These are phyloP conservation scores for Pardalotus punctatus DNA, from an alignment of 2,113 vertebrate species.

Conservation along the genomic window DNA sequence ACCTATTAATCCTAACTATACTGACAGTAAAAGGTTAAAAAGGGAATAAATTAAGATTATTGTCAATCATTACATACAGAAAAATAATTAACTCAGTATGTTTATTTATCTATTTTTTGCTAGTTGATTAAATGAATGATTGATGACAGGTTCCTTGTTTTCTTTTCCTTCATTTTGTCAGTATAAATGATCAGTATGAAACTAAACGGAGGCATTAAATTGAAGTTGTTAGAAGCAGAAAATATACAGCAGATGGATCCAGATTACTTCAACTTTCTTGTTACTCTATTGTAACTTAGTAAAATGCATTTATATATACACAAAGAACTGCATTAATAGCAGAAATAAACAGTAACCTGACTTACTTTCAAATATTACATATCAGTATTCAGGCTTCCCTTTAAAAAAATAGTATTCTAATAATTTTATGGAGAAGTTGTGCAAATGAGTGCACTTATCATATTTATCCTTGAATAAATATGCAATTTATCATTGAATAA, in stretches of 20 bases:
- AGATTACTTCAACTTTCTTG: not conserved
- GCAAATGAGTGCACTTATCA: not conserved
- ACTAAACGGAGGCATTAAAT: constrained; percentile 65
- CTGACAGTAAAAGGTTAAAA: constrained; percentile 68
- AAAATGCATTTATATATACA: not conserved
- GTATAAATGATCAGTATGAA: constrained; percentile 74
- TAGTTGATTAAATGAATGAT: constrained; percentile 83
- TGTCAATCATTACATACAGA: constrained; percentile 76
- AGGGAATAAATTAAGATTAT: constrained; percentile 75
- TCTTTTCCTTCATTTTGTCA: constrained; percentile 74
- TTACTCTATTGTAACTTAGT: not conserved
- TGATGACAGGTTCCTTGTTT: constrained; percentile 79
- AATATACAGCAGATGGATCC: constrained; percentile 10
- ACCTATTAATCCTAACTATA: constrained; percentile 40
- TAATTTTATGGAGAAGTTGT: not conserved
- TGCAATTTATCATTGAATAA: not conserved
- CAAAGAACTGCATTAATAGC: not conserved
- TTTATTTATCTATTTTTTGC: constrained; percentile 82
- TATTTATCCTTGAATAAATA: not conserved
- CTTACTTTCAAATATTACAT: not conserved
- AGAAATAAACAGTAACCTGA: not conserved
- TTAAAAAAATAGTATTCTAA: not conserved
- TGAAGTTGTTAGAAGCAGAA: constrained; percentile 63
- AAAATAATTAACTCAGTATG: constrained; percentile 81
- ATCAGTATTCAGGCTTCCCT: not conserved